These are phyloP conservation scores for Rhopalosiphum nymphaeae DNA, from an alignment of 2,888 invertebrate genomes.

Conservation along the genomic window DNA sequence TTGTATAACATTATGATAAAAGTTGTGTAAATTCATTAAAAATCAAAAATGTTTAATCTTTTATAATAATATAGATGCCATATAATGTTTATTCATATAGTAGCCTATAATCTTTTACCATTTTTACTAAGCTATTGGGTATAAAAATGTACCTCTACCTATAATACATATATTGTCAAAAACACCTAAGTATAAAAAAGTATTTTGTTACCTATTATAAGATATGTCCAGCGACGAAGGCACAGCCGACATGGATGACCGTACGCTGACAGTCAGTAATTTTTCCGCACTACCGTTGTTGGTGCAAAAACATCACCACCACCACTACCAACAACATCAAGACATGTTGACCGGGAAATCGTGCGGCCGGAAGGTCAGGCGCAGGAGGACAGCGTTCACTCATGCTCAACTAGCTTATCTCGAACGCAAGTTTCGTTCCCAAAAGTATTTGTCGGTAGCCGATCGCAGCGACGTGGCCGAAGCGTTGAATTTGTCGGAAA, in stretches of 20 bases:
- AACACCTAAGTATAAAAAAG: neutral
- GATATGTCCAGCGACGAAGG: constrained; percentile 42
- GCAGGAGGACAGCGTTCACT: constrained; percentile 91
- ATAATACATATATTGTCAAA: neutral
- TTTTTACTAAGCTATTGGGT: neutral
- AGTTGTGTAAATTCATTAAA: neutral
- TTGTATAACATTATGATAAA: neutral
- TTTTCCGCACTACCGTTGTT: constrained; percentile 45
- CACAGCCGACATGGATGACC: constrained; percentile 65
- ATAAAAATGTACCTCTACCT: neutral
- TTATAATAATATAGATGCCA: neutral
- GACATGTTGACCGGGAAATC: constrained; percentile 72
- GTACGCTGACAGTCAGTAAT: constrained; percentile 8
- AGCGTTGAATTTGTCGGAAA: constrained; percentile 88
- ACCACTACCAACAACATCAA: constrained; percentile 63
- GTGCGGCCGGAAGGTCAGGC: constrained; percentile 82
- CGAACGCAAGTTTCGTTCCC: constrained; percentile 92
- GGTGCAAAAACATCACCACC: constrained; percentile 54
- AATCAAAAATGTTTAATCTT: neutral
- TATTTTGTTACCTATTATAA: neutral
- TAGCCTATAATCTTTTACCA: neutral
- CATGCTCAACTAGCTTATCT: constrained; percentile 93
- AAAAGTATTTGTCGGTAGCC: constrained; percentile 93
- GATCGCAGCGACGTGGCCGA: constrained; percentile 94
- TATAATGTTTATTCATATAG: neutral